Percentiles rank a stretch among this genome's conserved stretches.
Evolutionary conservation across 2,888 invertebrate genomes (phyloP).

Genomic region (Agrotis exclamationis): DNA sequence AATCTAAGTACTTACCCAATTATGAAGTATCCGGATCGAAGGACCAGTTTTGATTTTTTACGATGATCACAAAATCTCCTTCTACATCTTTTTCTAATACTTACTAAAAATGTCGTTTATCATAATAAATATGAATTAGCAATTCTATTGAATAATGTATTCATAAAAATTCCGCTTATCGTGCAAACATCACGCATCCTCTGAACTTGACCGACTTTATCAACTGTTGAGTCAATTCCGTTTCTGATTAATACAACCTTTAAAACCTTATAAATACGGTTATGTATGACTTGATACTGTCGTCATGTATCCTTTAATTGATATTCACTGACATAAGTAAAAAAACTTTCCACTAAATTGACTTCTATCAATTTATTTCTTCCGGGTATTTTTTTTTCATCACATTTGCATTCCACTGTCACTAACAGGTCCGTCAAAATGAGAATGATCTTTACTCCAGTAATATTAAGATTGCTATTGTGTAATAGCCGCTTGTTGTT

Average conservation of each 20-base stretch:
- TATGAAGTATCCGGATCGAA: not conserved
- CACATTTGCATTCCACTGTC: too few relatives aligned
- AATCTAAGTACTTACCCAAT: not conserved
- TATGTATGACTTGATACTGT: constrained; percentile 15
- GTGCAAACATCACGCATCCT: constrained; percentile 35
- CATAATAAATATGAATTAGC: constrained; percentile 15
- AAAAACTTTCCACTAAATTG: not conserved
- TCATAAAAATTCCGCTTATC: constrained; percentile 40
- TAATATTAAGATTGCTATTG: not conserved
- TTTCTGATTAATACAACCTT: constrained; percentile 28
- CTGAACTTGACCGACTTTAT: constrained; percentile 66
- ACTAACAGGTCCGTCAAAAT: not conserved
- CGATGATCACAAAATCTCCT: too few relatives aligned
- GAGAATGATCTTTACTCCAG: not conserved
- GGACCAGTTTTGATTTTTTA: not conserved
- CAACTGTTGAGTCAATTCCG: constrained; percentile 23
- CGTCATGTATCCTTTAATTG: not conserved
- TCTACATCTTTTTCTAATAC: not conserved
- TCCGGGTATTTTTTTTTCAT: not conserved
- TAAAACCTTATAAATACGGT: constrained; percentile 9
- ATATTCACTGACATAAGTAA: not conserved
- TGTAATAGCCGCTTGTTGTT: too few relatives aligned
- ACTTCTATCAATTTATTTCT: not conserved
- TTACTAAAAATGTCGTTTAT: not conserved
- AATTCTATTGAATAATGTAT: constrained; percentile 35